Evolutionary conservation across 2,888 invertebrate species (phyloP).

Genomic region (Chalcis sispes): DNA sequence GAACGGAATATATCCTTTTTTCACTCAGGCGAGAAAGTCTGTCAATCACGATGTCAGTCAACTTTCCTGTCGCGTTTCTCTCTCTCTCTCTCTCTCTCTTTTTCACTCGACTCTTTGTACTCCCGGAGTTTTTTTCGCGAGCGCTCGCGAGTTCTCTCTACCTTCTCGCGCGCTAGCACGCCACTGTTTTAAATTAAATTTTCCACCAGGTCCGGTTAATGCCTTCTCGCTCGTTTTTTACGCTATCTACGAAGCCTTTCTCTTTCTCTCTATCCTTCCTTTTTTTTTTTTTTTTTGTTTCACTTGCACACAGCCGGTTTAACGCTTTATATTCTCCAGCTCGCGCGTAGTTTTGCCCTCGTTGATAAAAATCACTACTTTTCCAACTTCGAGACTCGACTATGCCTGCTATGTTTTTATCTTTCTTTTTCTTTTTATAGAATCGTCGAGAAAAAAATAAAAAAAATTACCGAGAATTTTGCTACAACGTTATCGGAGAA

Average conservation of each 20-base stretch:
- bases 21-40: slow-evolving; percentile 16
- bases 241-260: neutral
- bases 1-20: too few relatives aligned
- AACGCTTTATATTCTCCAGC: slow-evolving; percentile 10
- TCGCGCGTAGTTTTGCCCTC: neutral
- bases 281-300: slow-evolving; percentile 15
- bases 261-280: neutral
- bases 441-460: too few relatives aligned
- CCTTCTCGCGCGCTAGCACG: neutral
- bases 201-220: slow-evolving; percentile 32
- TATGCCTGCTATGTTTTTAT: slow-evolving; percentile 14
- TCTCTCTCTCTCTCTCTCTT: too few relatives aligned
- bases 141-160: too few relatives aligned
- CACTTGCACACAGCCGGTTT: slow-evolving; percentile 8
- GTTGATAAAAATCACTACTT: slow-evolving; percentile 33
- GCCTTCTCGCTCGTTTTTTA: slow-evolving; percentile 4
- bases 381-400: neutral
- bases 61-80: slow-evolving; percentile 5
- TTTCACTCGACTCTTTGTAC: neutral
- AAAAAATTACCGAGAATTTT: too few relatives aligned
- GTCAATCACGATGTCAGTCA: slow-evolving; percentile 45
- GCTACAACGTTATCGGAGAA: too few relatives aligned
- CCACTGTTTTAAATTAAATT: slow-evolving; percentile 50
- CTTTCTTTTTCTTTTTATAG: too few relatives aligned
- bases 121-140: slow-evolving; percentile 9